Base-by-base conservation (phyloP, 2,888 invertebrate species). In the Lasioglossum leucozonium region DNA sequence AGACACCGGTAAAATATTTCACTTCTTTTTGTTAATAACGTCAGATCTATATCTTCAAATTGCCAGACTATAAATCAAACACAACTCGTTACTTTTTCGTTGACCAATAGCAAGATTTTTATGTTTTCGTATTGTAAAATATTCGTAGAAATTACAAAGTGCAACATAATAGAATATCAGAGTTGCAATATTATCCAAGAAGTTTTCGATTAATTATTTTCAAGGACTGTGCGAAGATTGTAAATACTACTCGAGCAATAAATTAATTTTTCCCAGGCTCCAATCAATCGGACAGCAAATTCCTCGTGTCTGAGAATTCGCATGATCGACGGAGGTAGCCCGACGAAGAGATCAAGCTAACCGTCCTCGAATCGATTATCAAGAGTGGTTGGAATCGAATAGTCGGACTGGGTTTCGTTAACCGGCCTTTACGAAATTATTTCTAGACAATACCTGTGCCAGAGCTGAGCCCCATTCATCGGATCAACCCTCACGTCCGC, bases 391-490 rank as follows among this genome's bases (percentile, higher is more conserved):
- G 42, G 11, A 81, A 65, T 22, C 18, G 37, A 13, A 55, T 40
- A 30, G 22, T 30, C 42, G 18, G 44, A 62, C 22, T 30, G 30
- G 3, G n/a, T 65, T 44, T 47, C 37, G n/a, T 8, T 72, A 30
- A 34, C 79, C 42, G 26, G 47, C 30, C 42, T 67, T 72, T 77
- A 18, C 82, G 81, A 83, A 86, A 87, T 87, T 86, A 89, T 87
- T 89, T 87, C 81, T 80, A 87, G 86, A 87, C 86, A 87, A 87
- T 89, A 89, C 87, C 89, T 85, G 87, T 82, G 81, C 77, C 83
- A 71, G 84, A 85, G 85, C 80, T 77, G 81, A 82, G 84, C 55
- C 75, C 86, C 84, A 87, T 87, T 89, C 89, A 86, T 87, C 76
- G 84, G 77, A 82, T 86, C 87, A 86, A 72, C 82, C 79, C 82